These are phyloP conservation scores for Kryphioiulus occultus DNA, from an alignment of 2,888 invertebrate genomes.

Conservation along the genomic window DNA sequence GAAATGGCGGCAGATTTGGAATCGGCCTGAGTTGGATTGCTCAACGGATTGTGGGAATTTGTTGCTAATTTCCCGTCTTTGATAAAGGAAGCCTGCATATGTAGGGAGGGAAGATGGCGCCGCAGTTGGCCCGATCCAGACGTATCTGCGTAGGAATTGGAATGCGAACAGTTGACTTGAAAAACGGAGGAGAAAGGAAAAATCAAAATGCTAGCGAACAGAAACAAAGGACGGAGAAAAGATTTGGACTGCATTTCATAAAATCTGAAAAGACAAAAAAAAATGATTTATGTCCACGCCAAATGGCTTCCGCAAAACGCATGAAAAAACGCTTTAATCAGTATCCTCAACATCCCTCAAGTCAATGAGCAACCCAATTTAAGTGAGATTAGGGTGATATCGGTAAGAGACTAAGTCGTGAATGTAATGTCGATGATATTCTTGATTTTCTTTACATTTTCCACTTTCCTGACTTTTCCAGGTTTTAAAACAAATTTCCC, in stretches of 20 bases:
- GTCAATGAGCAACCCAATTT: no score
- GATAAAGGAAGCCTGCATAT: neutral
- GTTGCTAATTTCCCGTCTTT: neutral
- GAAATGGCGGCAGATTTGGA: neutral
- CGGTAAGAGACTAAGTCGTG: no score
- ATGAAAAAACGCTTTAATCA: no score
- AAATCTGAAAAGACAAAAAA: neutral
- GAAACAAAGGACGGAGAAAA: neutral
- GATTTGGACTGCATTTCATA: neutral
- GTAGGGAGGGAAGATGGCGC: neutral
- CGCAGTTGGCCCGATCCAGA: neutral
- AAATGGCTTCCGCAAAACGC: no score
- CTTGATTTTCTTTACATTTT: no score
- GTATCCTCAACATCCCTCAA: no score
- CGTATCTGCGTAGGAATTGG: neutral
- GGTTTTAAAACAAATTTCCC: no score
- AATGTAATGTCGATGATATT: no score
- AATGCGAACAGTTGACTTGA: neutral
- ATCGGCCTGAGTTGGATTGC: neutral
- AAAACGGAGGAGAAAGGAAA: neutral
- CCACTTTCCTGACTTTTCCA: no score
- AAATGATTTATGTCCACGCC: no score
- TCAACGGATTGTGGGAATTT: neutral
- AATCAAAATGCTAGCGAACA: neutral
- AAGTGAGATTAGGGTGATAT: no score